A percentile compares a stretch with the other conserved stretches of the same genome.
Evolutionary conservation across 1,140 invertebrate genomes (phyloP).

Genomic region (Pseudobourletiella spinata): DNA sequence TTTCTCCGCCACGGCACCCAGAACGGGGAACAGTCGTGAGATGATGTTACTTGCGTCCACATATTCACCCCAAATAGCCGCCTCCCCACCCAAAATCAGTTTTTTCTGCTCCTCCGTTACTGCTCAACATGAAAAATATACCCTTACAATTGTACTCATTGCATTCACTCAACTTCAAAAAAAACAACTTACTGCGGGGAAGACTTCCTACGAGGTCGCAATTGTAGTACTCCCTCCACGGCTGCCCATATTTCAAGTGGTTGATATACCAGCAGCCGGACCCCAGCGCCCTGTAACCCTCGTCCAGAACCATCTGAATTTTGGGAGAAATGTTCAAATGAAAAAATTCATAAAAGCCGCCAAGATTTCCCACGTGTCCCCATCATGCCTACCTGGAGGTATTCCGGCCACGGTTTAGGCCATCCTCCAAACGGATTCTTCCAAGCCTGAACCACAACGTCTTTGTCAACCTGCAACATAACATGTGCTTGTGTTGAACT

Average conservation of each 20-base stretch:
- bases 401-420: constrained; percentile 38
- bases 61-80: constrained; percentile 64
- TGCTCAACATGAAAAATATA: not conserved
- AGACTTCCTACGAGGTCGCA: constrained; percentile 21
- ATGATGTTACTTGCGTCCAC: constrained; percentile 59
- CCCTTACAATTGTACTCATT: not conserved
- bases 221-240: constrained; percentile 49
- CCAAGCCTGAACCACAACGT: constrained; percentile 67
- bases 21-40: constrained; percentile 62
- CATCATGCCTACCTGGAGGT: constrained; percentile 28
- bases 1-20: constrained; percentile 71
- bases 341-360: not conserved
- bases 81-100: constrained; percentile 60
- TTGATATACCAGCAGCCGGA: constrained; percentile 54
- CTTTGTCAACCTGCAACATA: constrained; percentile 44
- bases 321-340: not conserved
- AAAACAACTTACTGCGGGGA: constrained; percentile 11
- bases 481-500: constrained; percentile 51
- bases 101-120: constrained; percentile 41
- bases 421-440: constrained; percentile 45
- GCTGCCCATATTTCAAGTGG: constrained; percentile 49
- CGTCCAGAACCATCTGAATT: constrained; percentile 6
- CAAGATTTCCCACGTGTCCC: not conserved
- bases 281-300: constrained; percentile 44
- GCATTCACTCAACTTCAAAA: not conserved